phyloP scores from a whole-genome alignment of 2,113 vertebrate genomes.

The Tautogolabrus adspersus region DNA sequence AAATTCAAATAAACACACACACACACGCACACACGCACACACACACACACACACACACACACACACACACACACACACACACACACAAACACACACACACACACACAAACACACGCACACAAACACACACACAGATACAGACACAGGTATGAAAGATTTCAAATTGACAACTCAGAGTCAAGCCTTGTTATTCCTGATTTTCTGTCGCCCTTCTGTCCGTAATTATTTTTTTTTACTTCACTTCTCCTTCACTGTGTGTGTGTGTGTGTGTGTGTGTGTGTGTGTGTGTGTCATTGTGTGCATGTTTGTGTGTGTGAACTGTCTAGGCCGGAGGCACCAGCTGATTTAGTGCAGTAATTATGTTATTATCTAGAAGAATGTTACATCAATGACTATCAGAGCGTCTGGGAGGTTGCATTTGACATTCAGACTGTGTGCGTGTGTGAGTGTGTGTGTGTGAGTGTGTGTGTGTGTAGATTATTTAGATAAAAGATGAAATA shows the following conservation, averaged over 20 bases:
- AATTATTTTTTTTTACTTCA: neutral
- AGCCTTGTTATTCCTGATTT: neutral
- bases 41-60: slow-evolving; percentile 3
- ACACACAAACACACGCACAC: neutral
- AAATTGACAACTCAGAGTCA: neutral
- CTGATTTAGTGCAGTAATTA: slow-evolving; percentile 64
- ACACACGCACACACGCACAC: neutral
- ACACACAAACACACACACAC: neutral
- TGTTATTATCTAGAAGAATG: slow-evolving; percentile 66
- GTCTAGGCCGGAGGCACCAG: slow-evolving; percentile 31
- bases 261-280: slow-evolving; percentile 16
- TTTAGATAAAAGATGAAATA: slow-evolving; percentile 36
- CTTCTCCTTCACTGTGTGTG: neutral
- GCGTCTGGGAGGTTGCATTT: slow-evolving; percentile 28
- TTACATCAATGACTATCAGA: slow-evolving; percentile 49
- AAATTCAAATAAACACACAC: neutral
- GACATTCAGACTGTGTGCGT: slow-evolving; percentile 25
- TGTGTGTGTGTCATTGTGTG: neutral
- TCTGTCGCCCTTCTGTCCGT: neutral
- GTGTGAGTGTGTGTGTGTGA: slow-evolving; percentile 18
- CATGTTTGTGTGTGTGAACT: neutral
- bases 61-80: slow-evolving; percentile 1
- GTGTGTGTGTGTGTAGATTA: neutral
- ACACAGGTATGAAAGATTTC: neutral
- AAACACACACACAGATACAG: neutral